These are phyloP conservation scores for Beris chalybata DNA, from an alignment of 2,888 invertebrate species.

Conservation along the genomic window DNA sequence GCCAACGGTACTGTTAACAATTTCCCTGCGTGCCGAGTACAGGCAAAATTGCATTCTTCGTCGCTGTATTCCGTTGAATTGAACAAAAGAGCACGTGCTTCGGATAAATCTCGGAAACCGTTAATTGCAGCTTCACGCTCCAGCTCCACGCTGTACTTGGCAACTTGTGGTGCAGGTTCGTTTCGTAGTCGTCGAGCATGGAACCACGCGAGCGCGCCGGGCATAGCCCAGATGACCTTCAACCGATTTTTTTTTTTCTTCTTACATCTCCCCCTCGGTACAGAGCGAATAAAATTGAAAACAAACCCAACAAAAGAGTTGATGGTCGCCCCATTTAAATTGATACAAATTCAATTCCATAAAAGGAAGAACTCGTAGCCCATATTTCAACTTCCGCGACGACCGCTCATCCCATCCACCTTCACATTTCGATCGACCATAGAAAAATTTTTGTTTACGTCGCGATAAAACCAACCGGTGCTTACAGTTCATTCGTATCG, in stretches of 20 bases:
- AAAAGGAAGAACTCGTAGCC: background rate
- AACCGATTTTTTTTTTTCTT: background rate
- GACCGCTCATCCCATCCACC: background rate
- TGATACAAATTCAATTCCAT: background rate
- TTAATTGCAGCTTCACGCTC: constrained; percentile 1
- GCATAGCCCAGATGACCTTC: constrained; percentile 23
- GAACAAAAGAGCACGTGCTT: background rate
- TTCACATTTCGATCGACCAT: background rate
- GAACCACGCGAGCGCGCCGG: background rate
- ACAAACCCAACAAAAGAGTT: no score
- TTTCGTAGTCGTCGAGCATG: background rate
- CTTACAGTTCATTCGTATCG: constrained; percentile 14
- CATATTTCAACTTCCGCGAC: background rate
- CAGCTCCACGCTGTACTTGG: background rate
- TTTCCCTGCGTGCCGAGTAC: no score
- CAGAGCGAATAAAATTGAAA: background rate
- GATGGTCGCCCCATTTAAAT: no score
- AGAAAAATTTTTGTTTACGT: constrained; percentile 24
- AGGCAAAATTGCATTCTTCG: no score
- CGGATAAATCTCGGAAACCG: constrained; percentile 8
- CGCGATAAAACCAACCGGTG: constrained; percentile 15
- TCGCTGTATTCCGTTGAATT: no score
- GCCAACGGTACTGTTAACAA: no score
- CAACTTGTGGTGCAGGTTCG: background rate
- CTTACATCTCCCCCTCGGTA: background rate